Percentiles rank a stretch among this genome's conserved stretches.
Evolutionary conservation across 2,113 vertebrate species (phyloP).

Genomic region (Narcine bancroftii): DNA sequence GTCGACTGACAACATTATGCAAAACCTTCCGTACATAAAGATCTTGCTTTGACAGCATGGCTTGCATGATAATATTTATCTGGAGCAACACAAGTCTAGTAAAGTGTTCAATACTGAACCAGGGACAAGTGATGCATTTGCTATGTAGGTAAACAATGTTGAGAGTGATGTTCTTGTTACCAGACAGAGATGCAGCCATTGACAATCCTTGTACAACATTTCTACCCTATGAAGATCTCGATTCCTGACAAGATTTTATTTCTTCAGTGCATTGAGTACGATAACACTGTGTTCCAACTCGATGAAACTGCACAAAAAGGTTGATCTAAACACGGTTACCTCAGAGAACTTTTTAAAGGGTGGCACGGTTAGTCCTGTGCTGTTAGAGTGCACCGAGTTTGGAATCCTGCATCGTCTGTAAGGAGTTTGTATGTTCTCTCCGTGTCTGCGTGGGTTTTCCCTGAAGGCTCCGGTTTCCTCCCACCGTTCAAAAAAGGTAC

Average conservation of each 20-base stretch:
- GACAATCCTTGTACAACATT: neutral
- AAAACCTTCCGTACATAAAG: neutral
- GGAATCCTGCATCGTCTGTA: no score
- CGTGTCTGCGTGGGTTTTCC: no score
- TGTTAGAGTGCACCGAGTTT: no score
- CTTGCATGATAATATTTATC: neutral
- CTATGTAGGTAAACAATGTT: neutral
- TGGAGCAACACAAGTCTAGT: neutral
- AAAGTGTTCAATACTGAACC: neutral
- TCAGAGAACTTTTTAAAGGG: no score
- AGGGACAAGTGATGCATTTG: neutral
- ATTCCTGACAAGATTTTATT: neutral
- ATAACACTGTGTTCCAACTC: neutral
- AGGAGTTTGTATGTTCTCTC: no score
- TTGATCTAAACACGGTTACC: neutral
- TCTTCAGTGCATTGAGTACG: neutral
- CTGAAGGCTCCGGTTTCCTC: no score
- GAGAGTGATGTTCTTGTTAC: neutral
- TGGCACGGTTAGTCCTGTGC: no score
- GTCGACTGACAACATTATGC: neutral
- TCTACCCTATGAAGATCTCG: neutral
- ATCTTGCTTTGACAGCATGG: neutral
- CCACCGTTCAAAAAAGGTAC: no score
- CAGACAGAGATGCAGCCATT: neutral
- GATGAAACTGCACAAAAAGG: neutral